Evolutionary conservation across 1,140 invertebrate species (phyloP).

Genomic region (Eufriesea mexicana): DNA sequence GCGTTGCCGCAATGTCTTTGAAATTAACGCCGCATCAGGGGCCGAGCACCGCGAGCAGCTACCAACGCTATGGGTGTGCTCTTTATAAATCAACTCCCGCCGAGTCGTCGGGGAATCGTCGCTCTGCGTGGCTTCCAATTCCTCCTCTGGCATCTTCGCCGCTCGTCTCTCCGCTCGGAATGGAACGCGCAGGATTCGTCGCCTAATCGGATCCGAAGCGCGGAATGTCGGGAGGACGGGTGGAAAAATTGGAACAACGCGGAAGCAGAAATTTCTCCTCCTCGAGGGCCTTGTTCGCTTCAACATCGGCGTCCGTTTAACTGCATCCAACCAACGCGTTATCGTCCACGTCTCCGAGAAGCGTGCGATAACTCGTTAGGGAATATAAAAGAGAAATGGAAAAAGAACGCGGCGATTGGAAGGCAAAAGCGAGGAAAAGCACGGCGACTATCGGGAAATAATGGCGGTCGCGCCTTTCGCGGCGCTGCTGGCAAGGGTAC

Average conservation of each 20-base stretch:
- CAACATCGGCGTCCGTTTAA: too few relatives aligned
- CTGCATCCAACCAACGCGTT: too few relatives aligned
- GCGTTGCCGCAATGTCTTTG: slow-evolving; percentile 45
- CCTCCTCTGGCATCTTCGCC: not conserved
- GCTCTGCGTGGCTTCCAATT: slow-evolving; percentile 35
- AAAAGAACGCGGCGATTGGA: too few relatives aligned
- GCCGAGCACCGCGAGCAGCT: slow-evolving; percentile 12
- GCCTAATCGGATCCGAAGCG: not conserved
- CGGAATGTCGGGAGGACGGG: not conserved
- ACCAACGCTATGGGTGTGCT: slow-evolving; percentile 25
- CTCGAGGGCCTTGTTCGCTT: too few relatives aligned
- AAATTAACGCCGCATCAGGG: slow-evolving; percentile 63
- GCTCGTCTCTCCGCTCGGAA: not conserved
- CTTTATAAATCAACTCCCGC: slow-evolving; percentile 63
- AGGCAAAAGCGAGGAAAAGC: not conserved
- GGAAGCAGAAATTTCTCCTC: too few relatives aligned
- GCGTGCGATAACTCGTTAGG: too few relatives aligned
- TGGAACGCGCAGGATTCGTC: not conserved
- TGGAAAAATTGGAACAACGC: too few relatives aligned
- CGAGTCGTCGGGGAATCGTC: slow-evolving; percentile 34
- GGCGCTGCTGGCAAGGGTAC: slow-evolving; percentile 50
- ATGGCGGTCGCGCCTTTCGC: slow-evolving; percentile 47
- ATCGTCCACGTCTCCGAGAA: too few relatives aligned
- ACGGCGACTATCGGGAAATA: not conserved
- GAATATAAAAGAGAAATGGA: too few relatives aligned